Base-by-base conservation (phyloP, 2,797 vertebrate genomes). In the Leptatherina wallacei region DNA sequence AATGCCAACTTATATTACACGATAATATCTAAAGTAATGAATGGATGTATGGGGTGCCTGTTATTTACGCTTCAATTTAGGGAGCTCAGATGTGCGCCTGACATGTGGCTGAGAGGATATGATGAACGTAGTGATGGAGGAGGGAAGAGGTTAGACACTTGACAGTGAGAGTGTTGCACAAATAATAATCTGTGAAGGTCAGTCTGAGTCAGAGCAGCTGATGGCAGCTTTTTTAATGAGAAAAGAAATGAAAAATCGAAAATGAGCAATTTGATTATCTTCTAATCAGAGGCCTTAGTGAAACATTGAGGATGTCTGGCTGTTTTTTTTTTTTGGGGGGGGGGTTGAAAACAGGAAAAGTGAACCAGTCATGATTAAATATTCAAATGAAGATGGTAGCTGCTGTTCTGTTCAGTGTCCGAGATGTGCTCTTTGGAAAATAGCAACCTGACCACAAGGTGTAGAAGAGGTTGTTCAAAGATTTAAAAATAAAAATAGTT, bases 201-300 rank as follows among this genome's bases (percentile, higher is more conserved):
- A 83, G 75, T 29, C 56, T 61, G 72, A 84, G 81, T 75, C 81
- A 57, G 24, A 69, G 76, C 56, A 32, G 71, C 76, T 83, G 84
- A 85, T 80, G 64, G 82, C 81, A 58, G 70, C 76, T 79, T 80
- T 88, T 89, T 84, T 82, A 83, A 89, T 77, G 77, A 86, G 77
- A 75, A 88, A 85, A 85, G 72, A 87, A 86, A 85, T 80, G 80
- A 90, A 81, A 81, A 85, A 89, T 84, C 82, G 63, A 85, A 87
- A 88, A 90, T 79, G 78, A 87, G 77, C 78, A 66, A 80, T 82
- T 85, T 90, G 78, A 90, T 91, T 89, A 84, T 80, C 64, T 35
- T 73, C 65, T 84, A 69, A 69, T 82, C 85, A 77, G 70, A 60
- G n/a, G 56, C 76, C 49, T 52, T 74, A 11, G 69, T 80, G 85